Base-by-base conservation (phyloP, 2,888 invertebrate genomes). In the Asteroscopus sphinx region DNA sequence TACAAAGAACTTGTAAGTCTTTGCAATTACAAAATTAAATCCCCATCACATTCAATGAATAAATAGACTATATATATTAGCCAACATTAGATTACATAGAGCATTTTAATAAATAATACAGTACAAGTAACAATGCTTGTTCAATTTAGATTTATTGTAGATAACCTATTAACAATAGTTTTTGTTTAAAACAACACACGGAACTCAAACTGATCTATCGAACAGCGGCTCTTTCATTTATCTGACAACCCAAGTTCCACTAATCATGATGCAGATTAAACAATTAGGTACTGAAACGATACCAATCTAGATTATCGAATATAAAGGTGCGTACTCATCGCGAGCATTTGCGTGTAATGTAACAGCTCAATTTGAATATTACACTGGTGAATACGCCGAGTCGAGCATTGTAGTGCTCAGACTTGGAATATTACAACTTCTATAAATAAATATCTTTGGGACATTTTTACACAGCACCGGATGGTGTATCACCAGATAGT, bases 91-190 rank as follows among this genome's bases (percentile, higher is more conserved):
- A 68, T 65, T 48, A 63, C 44, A 67, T 35, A 51, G 44, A 46
- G 15, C 66, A 65, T 53, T 58, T 39, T 70, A 46, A 64, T 41
- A 48, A 49, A 58, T 39, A 17, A 68, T 60, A 66, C 45, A 26
- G 60, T 33, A 40, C 37, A 39, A 48, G 17, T 44, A 45, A 55
- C 65, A 68, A 73, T 37, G 51, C 60, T 52, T 65, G 62, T 73
- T 37, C 57, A 73, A 75, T 75, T 73, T 61, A 75, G 75, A 75
- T 76, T 56, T 39, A 56, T 54, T 55, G 15, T 48, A 44, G 77
- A 75, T 75, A 71, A 63, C 57, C 39, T 46, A 56, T 36, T 47
- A 47, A 73, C 68, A 75, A 73, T 68, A 65, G 62, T 61, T 75
- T 67, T 55, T 62, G 49, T 73, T 76, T 56, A 35, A 56, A 56